Evolutionary conservation across 2,113 vertebrate species (phyloP).

Genomic region (Aegithalos caudatus): DNA sequence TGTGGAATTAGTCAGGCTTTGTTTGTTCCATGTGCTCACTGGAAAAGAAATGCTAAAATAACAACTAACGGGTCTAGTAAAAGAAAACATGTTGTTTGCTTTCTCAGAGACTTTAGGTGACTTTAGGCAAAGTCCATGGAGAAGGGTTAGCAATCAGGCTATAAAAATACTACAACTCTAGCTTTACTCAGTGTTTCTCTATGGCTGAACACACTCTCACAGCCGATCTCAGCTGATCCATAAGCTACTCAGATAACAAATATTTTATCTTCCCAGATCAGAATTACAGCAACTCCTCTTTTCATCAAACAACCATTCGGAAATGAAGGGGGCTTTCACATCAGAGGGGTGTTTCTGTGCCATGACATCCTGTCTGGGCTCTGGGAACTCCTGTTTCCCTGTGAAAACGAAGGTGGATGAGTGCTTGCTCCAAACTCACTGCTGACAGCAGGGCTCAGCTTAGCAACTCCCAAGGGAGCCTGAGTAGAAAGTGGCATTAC

Average conservation of each 20-base stretch:
- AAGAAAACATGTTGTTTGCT: background rate
- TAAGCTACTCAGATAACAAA: background rate
- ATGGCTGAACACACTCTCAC: background rate
- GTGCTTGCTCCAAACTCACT: background rate
- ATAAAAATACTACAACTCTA: background rate
- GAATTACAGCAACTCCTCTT: background rate
- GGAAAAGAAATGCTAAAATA: background rate
- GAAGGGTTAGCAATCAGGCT: background rate
- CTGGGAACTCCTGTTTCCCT: background rate
- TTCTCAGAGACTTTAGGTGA: background rate
- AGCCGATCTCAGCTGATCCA: background rate
- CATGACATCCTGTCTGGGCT: background rate
- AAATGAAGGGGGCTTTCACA: background rate
- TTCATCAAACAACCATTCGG: background rate
- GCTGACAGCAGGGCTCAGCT: background rate
- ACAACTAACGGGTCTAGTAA: background rate
- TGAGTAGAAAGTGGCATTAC: constrained; percentile 42
- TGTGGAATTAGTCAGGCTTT: background rate
- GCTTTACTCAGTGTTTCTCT: background rate
- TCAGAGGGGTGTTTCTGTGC: background rate
- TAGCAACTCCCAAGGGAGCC: background rate
- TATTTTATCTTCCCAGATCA: background rate
- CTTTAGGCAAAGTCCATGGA: background rate
- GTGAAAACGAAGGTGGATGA: background rate
- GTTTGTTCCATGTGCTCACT: background rate